Base-by-base conservation (phyloP, 1,140 invertebrate species). In the Caenorhabditis elegans region DNA sequence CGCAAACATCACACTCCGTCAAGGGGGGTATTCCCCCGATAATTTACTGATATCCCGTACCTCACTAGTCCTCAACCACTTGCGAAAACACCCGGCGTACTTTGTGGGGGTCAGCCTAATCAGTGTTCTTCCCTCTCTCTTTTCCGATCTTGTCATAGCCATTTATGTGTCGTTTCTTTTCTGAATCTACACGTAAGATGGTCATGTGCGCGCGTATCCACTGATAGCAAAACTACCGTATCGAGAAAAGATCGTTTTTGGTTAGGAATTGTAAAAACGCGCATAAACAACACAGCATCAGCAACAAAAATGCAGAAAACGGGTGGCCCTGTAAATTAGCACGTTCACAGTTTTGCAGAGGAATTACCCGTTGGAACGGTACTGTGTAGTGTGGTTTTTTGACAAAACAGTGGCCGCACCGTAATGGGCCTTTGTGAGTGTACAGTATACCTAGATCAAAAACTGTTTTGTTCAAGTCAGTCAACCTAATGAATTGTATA, bases 131-230 rank as follows among this genome's bases (percentile, higher is more conserved):
- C 17, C 22, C n/a, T n/a, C n/a, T n/a, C n/a, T n/a, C n/a, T n/a
- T n/a, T n/a, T n/a, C n/a, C n/a, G n/a, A n/a, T 34, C 13, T 60
- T 28, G 31, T 60, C 34, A 39, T 39, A 43, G 60, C 60, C 60
- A 17, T 39, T 70, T 70, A n/a, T n/a, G n/a, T n/a, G n/a, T n/a
- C n/a, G n/a, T n/a, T n/a, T n/a, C n/a, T n/a, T 39, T 39, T 60
- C 39, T 34, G 19, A 70, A 70, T 70, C 60, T 70, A 70, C 60
- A 70, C 60, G 60, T 70, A 70, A 70, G 60, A 70, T 70, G 34
- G 60, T 70, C 60, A 70, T 70, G 60, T 39, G 60, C 60, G 60
- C 60, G 60, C 53, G 53, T 34, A 60, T 34, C 26, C 34, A n/a
- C 60, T 70, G 60, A 39, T 70, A 39, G n/a, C 31, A 24, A 43